A percentile compares a stretch with the other conserved stretches of the same genome.
Evolutionary conservation across 37 sponge, comb jelly and placozoan genomes (phyloP).

Genomic region (Oscarella lobularis): DNA sequence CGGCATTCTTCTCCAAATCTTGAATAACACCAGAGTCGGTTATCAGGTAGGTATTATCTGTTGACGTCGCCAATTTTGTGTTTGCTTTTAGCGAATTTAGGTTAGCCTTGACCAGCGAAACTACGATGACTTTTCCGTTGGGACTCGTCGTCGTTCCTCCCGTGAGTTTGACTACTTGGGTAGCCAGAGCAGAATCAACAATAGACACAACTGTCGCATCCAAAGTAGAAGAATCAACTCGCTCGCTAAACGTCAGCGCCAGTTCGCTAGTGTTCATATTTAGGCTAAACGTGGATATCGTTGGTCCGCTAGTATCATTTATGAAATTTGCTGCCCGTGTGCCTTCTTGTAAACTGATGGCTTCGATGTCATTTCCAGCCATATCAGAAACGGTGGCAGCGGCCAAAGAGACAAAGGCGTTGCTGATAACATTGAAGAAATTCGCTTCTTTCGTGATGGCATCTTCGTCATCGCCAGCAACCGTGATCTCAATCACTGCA

Average conservation of each 20-base stretch:
- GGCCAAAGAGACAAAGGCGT: conserved; percentile 8
- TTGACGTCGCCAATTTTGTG: conserved; percentile 31
- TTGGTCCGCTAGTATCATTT: conserved; percentile 50
- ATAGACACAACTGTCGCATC: conserved; percentile 16
- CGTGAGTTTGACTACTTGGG: conserved; percentile 12
- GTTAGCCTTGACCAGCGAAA: conserved; percentile 40
- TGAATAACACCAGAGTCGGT: conserved; percentile 46
- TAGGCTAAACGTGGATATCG: conserved; percentile 26
- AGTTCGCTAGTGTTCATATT: conserved; percentile 62
- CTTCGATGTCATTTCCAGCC: conserved; percentile 35
- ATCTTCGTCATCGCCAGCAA: conserved; percentile 10
- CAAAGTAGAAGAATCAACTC: conserved; percentile 27
- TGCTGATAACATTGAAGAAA: background rate
- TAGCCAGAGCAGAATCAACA: conserved; percentile 13
- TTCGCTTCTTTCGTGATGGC: background rate
- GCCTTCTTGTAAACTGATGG: conserved; percentile 18
- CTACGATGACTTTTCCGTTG: conserved; percentile 17
- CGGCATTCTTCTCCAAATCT: conserved; percentile 65
- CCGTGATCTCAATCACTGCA: background rate
- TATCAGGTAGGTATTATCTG: conserved; percentile 42
- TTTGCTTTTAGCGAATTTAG: conserved; percentile 45
- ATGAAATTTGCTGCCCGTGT: conserved; percentile 21
- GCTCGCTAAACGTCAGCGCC: conserved; percentile 42
- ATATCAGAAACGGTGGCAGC: conserved; percentile 27
- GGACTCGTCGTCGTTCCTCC: conserved; percentile 11